Base-by-base conservation (phyloP, 2,113 vertebrate species). In the Stegastes partitus region DNA sequence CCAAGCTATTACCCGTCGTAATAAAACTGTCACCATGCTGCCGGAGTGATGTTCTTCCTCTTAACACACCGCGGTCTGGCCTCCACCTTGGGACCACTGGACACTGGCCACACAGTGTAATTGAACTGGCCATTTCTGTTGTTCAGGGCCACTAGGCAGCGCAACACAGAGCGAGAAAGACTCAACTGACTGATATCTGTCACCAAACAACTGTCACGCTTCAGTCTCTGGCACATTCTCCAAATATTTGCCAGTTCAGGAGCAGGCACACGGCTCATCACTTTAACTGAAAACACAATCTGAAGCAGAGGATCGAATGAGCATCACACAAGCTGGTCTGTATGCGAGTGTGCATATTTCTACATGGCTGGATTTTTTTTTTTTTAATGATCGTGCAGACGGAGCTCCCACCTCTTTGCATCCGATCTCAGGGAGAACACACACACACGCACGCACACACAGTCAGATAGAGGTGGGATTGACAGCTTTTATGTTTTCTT, bases 1-100 rank as follows among this genome's bases (percentile, higher is more conserved):
- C 80, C 63, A 65, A 82, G 70, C 87, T 71, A 83, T 88, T 87
- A 85, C 64, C 77, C 64, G 6, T 26, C 3, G n/a, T 75, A 81
- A 87, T 89, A 90, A 89, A 92, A 79, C 83, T 84, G 84, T 89
- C 88, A 82, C 59, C 78, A 25, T n/a, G 51, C 76, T 59, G 65
- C 77, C 66, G 68, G 68, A 86, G 59, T 76, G 80, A 90, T 91
- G 79, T 76, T 58, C 63, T 62, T 45, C 59, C 78, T 76, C 70
- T 85, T 85, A 84, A 73, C 87, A 53, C 63, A 11, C 49, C 42
- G 22, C 70, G 83, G 63, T 87, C 84, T 84, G 81, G 78, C 84
- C 74, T 22, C 2, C 42, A 50, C 55, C 58, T 74, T 59, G 44
- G 37, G 69, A 70, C 54, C 54, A 42, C 67, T 88, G 84, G 85